Evolutionary conservation across 2,888 invertebrate genomes (phyloP).

Genomic region (Drosophila anomalata): DNA sequence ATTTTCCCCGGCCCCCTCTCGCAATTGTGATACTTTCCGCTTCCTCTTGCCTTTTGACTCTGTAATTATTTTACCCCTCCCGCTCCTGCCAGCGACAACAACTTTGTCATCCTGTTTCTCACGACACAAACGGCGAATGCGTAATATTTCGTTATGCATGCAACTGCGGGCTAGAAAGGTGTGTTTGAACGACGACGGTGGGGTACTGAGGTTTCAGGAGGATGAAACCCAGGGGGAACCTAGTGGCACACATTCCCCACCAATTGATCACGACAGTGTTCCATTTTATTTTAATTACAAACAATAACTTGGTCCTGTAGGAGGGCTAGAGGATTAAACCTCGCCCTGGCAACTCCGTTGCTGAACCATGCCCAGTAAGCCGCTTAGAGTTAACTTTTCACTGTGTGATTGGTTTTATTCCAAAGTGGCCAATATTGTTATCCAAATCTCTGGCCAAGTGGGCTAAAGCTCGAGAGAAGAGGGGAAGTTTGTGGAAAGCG

Average conservation of each 20-base stretch:
- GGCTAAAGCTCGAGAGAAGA: neutral
- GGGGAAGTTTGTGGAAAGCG: slow-evolving; percentile 16
- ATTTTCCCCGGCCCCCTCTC: neutral
- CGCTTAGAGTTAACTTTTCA: slow-evolving; percentile 20
- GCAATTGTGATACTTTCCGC: slow-evolving; percentile 5
- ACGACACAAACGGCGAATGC: slow-evolving; percentile 57
- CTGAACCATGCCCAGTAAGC: slow-evolving; percentile 15
- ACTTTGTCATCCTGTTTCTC: slow-evolving; percentile 44
- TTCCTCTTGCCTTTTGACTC: slow-evolving; percentile 9
- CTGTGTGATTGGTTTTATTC: neutral
- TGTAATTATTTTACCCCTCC: slow-evolving; percentile 59
- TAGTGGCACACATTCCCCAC: slow-evolving; percentile 52
- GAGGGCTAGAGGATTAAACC: neutral
- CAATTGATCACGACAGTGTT: slow-evolving; percentile 55
- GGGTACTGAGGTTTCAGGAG: neutral
- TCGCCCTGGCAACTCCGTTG: neutral
- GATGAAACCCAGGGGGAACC: neutral
- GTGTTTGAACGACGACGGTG: slow-evolving; percentile 5
- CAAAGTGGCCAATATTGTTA: slow-evolving; percentile 19
- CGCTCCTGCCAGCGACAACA: slow-evolving; percentile 12
- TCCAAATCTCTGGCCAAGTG: neutral
- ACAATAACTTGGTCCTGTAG: slow-evolving; percentile 51
- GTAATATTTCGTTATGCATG: slow-evolving; percentile 66
- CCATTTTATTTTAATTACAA: slow-evolving; percentile 64
- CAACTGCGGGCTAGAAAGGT: slow-evolving; percentile 29